Evolutionary conservation across 2,888 invertebrate species (phyloP).

Genomic region (Leptopilina myrica): DNA sequence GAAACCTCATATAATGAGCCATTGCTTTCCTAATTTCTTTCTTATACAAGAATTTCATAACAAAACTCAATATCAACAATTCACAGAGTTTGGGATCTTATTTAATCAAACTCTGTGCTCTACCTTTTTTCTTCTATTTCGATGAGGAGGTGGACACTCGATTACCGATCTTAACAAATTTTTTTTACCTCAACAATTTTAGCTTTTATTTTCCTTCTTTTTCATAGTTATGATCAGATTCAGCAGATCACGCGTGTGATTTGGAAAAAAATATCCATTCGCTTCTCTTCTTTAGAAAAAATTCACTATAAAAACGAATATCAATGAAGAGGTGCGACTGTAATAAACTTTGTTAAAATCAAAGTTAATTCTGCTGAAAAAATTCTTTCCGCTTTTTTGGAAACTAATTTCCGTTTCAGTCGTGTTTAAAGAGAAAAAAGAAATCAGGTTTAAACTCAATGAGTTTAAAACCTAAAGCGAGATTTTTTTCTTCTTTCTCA

Average conservation of each 20-base stretch:
- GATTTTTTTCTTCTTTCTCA: background rate
- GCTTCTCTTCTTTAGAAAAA: constrained; percentile 12
- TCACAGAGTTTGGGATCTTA: constrained; percentile 39
- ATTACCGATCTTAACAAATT: constrained; percentile 45
- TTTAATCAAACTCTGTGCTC: constrained; percentile 32
- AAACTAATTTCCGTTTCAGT: background rate
- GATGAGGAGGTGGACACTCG: constrained; percentile 24
- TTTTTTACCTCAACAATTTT: constrained; percentile 21
- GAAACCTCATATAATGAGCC: constrained; percentile 40
- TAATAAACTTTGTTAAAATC: too few relatives aligned
- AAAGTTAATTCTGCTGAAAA: constrained; percentile 29
- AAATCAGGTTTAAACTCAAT: too few relatives aligned
- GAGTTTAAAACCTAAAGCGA: background rate
- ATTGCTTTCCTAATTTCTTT: constrained; percentile 49
- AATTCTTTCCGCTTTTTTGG: background rate
- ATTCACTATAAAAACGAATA: constrained; percentile 25
- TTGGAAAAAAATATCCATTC: background rate
- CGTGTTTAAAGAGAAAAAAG: background rate
- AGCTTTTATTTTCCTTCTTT: constrained; percentile 41
- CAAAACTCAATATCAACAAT: constrained; percentile 69
- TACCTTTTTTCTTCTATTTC: constrained; percentile 42
- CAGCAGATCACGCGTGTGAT: constrained; percentile 24
- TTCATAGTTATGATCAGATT: background rate
- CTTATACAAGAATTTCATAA: constrained; percentile 55
- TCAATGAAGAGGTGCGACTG: background rate